These are phyloP conservation scores for Camponotus vicinus DNA, from an alignment of 1,140 invertebrate genomes.

Conservation along the genomic window DNA sequence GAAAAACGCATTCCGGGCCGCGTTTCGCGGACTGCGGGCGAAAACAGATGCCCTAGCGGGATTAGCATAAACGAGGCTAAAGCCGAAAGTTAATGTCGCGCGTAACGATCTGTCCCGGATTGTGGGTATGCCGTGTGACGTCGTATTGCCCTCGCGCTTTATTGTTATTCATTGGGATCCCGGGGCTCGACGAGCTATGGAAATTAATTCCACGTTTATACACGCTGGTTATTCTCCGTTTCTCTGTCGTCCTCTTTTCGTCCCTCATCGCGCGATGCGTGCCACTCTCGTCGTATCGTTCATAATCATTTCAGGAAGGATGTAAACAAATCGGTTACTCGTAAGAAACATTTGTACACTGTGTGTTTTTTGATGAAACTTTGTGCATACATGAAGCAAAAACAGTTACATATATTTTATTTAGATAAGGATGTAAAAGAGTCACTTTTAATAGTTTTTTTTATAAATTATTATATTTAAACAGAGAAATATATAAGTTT, in stretches of 20 bases:
- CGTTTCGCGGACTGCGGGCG: constrained; percentile 31
- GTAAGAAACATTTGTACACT: not conserved
- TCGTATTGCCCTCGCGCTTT: constrained; percentile 70
- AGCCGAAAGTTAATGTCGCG: constrained; percentile 79
- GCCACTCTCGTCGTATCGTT: not conserved
- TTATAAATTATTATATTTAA: not conserved
- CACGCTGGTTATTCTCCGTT: constrained; percentile 34
- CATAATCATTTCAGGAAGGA: constrained; percentile 26
- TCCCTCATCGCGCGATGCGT: constrained; percentile 19
- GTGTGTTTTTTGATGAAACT: not conserved
- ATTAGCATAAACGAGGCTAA: constrained; percentile 83
- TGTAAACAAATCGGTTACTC: not conserved
- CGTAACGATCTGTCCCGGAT: constrained; percentile 73
- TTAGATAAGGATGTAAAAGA: not conserved
- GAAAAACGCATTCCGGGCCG: constrained; percentile 52
- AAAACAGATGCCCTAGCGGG: constrained; percentile 79
- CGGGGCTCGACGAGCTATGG: constrained; percentile 67
- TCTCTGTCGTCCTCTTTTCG: constrained; percentile 19
- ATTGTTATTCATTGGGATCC: constrained; percentile 78
- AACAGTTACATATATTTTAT: not conserved
- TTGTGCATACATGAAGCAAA: not conserved
- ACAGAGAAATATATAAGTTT: not conserved
- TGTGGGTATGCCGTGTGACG: constrained; percentile 57
- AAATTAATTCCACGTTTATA: constrained; percentile 73
- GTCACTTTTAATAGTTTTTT: not conserved